Percentiles rank a stretch among this genome's conserved stretches.
These are phyloP conservation scores for Incurvaria masculella DNA, from an alignment of 2,888 invertebrate genomes.

Conservation along the genomic window DNA sequence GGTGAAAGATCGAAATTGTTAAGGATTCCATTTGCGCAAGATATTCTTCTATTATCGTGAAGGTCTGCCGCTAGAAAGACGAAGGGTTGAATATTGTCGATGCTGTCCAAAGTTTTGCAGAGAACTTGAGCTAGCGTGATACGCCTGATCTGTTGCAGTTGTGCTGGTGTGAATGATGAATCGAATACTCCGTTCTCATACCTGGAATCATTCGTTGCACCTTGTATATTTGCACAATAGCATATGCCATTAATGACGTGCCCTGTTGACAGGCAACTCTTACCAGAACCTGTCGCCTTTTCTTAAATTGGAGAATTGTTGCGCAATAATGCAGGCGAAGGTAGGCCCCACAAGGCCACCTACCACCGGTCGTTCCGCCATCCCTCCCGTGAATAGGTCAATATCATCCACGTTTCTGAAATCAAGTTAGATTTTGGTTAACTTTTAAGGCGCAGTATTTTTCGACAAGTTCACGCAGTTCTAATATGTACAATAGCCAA, in stretches of 20 bases:
- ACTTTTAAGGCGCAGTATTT: too few relatives aligned
- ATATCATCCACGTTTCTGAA: constrained; percentile 72
- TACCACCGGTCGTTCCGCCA: constrained; percentile 76
- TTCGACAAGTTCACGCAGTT: too few relatives aligned
- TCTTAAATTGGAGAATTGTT: constrained; percentile 76
- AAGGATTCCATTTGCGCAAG: constrained; percentile 53
- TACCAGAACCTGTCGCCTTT: constrained; percentile 78
- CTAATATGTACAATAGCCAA: too few relatives aligned
- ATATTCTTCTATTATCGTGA: constrained; percentile 55
- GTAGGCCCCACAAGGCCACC: constrained; percentile 84
- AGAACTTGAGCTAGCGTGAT: constrained; percentile 70
- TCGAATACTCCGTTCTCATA: constrained; percentile 76
- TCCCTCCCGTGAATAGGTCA: constrained; percentile 79
- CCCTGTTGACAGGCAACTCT: constrained; percentile 12
- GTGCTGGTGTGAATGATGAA: constrained; percentile 72
- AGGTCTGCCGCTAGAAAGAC: constrained; percentile 63
- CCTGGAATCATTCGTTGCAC: constrained; percentile 28
- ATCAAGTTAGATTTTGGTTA: too few relatives aligned
- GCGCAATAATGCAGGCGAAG: constrained; percentile 84
- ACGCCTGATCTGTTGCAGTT: constrained; percentile 69
- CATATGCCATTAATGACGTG: not conserved
- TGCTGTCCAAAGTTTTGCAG: constrained; percentile 63
- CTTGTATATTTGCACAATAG: not conserved
- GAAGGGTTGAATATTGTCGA: constrained; percentile 68
- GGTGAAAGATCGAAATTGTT: constrained; percentile 59